phyloP scores from a whole-genome alignment of 2,888 invertebrate genomes.

The Endotricha flammealis region DNA sequence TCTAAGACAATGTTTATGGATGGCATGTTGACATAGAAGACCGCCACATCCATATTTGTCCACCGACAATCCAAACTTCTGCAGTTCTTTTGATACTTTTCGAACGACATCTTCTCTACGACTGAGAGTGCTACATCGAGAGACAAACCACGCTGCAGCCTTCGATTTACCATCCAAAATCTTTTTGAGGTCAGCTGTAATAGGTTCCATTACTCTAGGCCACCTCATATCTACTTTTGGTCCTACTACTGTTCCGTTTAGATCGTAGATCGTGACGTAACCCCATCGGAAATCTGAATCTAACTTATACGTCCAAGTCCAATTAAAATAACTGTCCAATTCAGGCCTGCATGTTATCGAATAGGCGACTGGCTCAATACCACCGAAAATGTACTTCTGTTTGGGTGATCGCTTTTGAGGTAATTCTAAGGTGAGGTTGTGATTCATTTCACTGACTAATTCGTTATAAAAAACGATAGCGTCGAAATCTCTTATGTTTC shows the following conservation, averaged over 20 bases:
- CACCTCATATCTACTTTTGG: conserved; percentile 48
- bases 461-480: conserved; percentile 48
- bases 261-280: conserved; percentile 47
- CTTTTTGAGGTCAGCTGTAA: conserved; percentile 26
- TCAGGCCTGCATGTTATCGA: conserved; percentile 41
- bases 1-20: conserved; percentile 25
- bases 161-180: conserved; percentile 22
- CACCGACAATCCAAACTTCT: conserved; percentile 26
- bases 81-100: conserved; percentile 24
- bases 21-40: conserved; percentile 22
- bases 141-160: conserved; percentile 49
- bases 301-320: conserved; percentile 60
- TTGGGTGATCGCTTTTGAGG: conserved; percentile 36
- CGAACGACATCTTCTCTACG: conserved; percentile 27
- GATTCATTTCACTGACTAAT: conserved; percentile 26
- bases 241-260: conserved; percentile 37
- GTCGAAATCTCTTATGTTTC: conserved; percentile 43
- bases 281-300: conserved; percentile 54
- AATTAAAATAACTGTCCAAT: conserved; percentile 51
- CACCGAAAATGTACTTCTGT: conserved; percentile 54
- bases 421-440: conserved; percentile 15
- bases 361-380: conserved; percentile 48
- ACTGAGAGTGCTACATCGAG: conserved; percentile 38
- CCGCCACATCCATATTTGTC: conserved; percentile 42
- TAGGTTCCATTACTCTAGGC: conserved; percentile 37